A percentile compares a stretch with the other conserved stretches of the same genome.
Conservation (phyloP, 2,113 vertebrate species). For the Diadophis punctatus region DNA sequence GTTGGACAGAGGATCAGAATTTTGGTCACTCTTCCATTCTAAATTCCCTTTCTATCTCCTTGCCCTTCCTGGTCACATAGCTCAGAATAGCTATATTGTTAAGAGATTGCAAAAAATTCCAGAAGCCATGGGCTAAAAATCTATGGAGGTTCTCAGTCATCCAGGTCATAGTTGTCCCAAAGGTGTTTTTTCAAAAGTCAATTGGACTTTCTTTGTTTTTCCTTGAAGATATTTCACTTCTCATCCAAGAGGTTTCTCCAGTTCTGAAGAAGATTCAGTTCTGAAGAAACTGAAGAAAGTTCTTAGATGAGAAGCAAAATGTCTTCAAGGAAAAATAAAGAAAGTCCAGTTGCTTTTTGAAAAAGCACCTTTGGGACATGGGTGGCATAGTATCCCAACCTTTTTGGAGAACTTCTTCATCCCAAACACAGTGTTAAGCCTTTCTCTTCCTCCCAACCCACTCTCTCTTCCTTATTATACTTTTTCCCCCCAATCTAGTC, state of each 20-base stretch:
- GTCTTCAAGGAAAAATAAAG: background rate
- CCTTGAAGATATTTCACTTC: background rate
- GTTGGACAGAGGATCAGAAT: background rate
- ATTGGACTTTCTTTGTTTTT: no score
- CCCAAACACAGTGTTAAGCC: background rate
- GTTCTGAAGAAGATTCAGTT: background rate
- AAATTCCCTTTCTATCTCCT: background rate
- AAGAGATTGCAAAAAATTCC: background rate
- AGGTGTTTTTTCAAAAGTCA: no score
- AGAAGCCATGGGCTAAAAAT: background rate
- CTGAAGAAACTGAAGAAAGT: background rate
- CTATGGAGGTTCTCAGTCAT: no score
- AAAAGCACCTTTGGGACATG: background rate
- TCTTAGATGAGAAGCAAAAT: background rate
- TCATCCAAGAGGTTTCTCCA: background rate
- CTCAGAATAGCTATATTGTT: background rate
- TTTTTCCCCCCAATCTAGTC: rapidly evolving
- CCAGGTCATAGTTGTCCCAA: no score
- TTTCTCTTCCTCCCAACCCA: background rate
- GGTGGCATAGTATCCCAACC: background rate
- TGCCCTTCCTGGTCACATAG: background rate
- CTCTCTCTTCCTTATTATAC: background rate
- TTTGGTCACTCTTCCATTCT: background rate
- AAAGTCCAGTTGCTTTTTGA: background rate
- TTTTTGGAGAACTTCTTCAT: background rate